phyloP scores from a whole-genome alignment of 2,797 vertebrate genomes.

The Pangasius larnaudii region DNA sequence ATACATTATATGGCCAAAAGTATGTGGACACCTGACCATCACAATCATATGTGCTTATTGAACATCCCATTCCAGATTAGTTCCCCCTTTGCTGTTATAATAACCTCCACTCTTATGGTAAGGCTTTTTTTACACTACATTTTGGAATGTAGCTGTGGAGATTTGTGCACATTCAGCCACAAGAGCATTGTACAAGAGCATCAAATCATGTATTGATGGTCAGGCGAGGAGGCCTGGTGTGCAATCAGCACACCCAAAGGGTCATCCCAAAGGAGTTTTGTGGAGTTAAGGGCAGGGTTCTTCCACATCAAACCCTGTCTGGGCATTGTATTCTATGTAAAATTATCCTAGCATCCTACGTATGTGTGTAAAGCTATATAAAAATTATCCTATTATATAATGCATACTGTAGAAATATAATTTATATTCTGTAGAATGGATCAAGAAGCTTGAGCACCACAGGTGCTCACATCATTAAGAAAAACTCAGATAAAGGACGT shows the following conservation, averaged over 20 bases:
- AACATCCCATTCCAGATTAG: not conserved
- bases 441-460: not conserved
- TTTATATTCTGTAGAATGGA: not conserved
- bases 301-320: not conserved
- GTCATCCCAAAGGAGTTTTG: not conserved
- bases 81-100: not conserved
- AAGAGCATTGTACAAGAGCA: not conserved
- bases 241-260: too few relatives aligned
- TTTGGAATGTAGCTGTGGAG: not conserved
- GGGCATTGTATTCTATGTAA: not conserved
- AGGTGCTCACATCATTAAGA: conserved; percentile 41
- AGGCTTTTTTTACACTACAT: too few relatives aligned
- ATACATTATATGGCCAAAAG: not conserved
- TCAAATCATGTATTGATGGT: not conserved
- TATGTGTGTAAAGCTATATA: not conserved
- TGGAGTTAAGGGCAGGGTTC: not conserved
- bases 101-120: not conserved
- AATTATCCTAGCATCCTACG: not conserved
- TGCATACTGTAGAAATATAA: not conserved
- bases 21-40: not conserved
- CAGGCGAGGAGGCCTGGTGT: not conserved
- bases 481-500: conserved; percentile 45
- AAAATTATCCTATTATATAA: not conserved
- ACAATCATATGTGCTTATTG: not conserved
- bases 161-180: not conserved